Base-by-base conservation (phyloP, 2,888 invertebrate genomes). In the Ferrisia virgata region DNA sequence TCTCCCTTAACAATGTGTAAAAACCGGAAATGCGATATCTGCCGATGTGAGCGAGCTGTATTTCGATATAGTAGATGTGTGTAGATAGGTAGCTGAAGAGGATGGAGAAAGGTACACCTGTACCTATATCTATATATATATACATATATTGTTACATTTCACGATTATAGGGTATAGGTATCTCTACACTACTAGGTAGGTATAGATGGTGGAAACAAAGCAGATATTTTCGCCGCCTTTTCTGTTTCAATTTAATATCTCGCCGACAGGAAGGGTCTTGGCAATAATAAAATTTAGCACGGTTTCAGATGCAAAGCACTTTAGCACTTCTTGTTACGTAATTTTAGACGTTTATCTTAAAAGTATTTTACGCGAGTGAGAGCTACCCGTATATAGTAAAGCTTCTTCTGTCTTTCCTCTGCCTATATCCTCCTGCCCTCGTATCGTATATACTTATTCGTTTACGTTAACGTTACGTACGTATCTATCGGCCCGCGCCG, bases 311-410 rank as follows among this genome's bases (percentile, higher is more conserved):
- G 81, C 53, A 81, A 81, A 81, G 81, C 81, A 81, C 53, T 81
- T 81, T 53, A 81, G 53, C 81, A 53, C 81, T 53, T 31, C 53
- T 81, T 53, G 47, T 81, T 81, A 47, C 81, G 81, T 81, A 81
- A 81, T 81, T 81, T 81, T 81, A 81, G 81, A 81, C 53, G 81
- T 81, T 81, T 81, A 81, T 81, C 81, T 81, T 81, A 81, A 81
- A 47, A 47, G 81, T 53, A 33, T n/a, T 39, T n/a, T 47, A 47
- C 47, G n/a, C 47, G 47, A 36, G n/a, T n/a, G 28, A 53, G 22
- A 64, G n/a, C 43, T 22, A 22, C 58, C 25, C 25, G 58, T 39
- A 11, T 43, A 3, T 15, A 15, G n/a, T 64, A 64, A 64, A 25
- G 58, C 28, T 25, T 25, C 25, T 64, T 0, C 43, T 43, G 43